A percentile compares a stretch with the other conserved stretches of the same genome.
Evolutionary conservation across 2,797 vertebrate genomes (phyloP).

Genomic region (Meriones psammophilus): DNA sequence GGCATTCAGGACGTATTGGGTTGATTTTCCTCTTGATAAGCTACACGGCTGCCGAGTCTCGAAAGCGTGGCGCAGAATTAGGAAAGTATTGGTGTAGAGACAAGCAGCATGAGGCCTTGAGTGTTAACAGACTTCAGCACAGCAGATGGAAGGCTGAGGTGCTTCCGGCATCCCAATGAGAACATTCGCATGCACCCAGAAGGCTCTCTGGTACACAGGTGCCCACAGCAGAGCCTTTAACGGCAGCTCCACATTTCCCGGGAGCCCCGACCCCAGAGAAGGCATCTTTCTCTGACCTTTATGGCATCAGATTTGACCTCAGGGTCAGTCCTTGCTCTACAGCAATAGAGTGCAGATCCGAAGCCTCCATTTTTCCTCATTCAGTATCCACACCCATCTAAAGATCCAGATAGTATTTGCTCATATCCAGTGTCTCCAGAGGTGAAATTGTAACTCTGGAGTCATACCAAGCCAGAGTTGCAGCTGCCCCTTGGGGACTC

Average conservation of each 20-base stretch:
- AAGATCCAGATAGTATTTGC: not conserved
- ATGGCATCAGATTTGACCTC: not conserved
- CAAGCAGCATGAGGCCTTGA: not conserved
- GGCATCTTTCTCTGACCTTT: not conserved
- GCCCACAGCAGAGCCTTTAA: not conserved
- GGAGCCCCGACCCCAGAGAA: not conserved
- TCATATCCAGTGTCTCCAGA: not conserved
- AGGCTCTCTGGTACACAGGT: not conserved
- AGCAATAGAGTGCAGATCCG: not conserved
- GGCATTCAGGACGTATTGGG: not conserved
- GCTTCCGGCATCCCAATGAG: not conserved
- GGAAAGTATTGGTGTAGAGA: not conserved
- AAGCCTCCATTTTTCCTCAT: not conserved
- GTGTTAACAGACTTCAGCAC: not conserved
- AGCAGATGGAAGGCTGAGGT: not conserved
- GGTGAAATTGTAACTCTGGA: not conserved
- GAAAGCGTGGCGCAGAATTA: not conserved
- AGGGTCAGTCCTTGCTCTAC: not conserved
- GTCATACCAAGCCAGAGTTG: not conserved
- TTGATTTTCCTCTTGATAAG: not conserved
- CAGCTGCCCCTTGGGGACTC: not conserved
- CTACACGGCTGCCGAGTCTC: not conserved
- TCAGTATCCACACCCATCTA: too few species aligned
- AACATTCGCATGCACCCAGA: not conserved
- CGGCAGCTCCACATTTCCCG: not conserved